These are phyloP conservation scores for Goniozus legneri DNA, from an alignment of 1,140 invertebrate genomes.

Conservation along the genomic window DNA sequence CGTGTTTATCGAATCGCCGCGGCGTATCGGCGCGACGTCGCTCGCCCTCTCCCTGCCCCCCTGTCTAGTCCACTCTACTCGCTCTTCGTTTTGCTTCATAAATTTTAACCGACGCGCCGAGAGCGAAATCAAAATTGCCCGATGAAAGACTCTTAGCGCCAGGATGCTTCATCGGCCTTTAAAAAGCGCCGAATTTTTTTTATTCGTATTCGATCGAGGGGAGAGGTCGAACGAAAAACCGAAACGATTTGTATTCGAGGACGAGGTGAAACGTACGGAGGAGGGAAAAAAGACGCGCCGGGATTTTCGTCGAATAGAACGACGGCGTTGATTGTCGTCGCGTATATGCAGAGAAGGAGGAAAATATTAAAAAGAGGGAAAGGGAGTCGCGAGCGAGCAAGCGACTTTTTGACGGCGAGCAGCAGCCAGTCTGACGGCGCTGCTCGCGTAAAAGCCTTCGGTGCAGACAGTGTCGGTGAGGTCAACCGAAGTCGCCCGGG, in stretches of 20 bases:
- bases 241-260: conserved; percentile 11
- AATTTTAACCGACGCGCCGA: too few species aligned
- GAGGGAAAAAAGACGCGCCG: too few species aligned
- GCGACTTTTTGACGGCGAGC: neutral
- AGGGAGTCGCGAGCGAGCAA: neutral
- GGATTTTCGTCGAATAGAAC: neutral
- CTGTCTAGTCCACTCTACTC: too few species aligned
- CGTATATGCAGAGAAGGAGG: neutral
- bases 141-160: too few species aligned
- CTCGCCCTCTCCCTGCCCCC: too few species aligned
- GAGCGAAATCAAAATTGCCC: too few species aligned
- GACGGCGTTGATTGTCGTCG: neutral
- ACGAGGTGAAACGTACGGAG: conserved; percentile 4
- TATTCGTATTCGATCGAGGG: neutral
- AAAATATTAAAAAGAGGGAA: neutral
- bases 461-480: conserved; percentile 26
- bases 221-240: conserved; percentile 9
- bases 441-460: conserved; percentile 28
- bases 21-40: too few species aligned
- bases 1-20: too few species aligned
- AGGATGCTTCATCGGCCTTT: too few species aligned
- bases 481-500: conserved; percentile 18
- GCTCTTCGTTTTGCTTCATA: too few species aligned
- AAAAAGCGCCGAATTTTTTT: too few species aligned
- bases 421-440: conserved; percentile 4